Percentiles rank a stretch among this genome's conserved stretches.
These are phyloP conservation scores for Ursus arctos DNA, from an alignment of 2,113 vertebrate species.

Conservation along the genomic window DNA sequence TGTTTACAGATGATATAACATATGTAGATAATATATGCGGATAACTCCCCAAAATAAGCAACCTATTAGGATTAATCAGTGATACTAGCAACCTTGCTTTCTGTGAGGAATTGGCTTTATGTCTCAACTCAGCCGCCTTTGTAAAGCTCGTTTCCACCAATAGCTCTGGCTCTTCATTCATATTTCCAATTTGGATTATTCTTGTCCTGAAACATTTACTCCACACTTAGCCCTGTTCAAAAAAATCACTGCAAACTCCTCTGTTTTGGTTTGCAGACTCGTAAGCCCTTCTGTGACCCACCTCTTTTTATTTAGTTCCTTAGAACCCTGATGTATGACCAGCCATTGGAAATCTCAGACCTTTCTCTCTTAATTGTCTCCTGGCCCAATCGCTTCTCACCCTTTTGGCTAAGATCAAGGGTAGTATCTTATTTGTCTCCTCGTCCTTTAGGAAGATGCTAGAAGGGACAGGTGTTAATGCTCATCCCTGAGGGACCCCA, in stretches of 20 bases:
- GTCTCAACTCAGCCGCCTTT: neutral
- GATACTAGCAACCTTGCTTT: neutral
- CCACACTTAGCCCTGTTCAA: neutral
- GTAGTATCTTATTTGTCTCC: neutral
- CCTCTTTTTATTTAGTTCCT: neutral
- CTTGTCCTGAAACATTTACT: neutral
- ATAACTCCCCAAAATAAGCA: neutral
- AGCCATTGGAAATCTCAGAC: neutral
- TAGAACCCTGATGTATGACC: neutral
- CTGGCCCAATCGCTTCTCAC: neutral
- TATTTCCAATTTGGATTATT: neutral
- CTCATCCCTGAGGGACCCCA: neutral
- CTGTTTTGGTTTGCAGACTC: neutral
- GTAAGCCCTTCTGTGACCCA: neutral
- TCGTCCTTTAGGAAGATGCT: neutral
- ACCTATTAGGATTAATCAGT: neutral
- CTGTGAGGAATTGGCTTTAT: neutral
- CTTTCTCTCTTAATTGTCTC: neutral
- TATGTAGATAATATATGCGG: neutral
- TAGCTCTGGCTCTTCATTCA: neutral
- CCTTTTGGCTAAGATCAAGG: too few species aligned
- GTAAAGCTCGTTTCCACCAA: neutral
- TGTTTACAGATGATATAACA: neutral
- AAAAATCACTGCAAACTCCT: neutral
- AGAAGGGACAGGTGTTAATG: neutral